Percentiles rank a stretch among this genome's conserved stretches.
These are phyloP conservation scores for Tenebrosternarchus preto DNA, from an alignment of 2,113 vertebrate species.

Conservation along the genomic window DNA sequence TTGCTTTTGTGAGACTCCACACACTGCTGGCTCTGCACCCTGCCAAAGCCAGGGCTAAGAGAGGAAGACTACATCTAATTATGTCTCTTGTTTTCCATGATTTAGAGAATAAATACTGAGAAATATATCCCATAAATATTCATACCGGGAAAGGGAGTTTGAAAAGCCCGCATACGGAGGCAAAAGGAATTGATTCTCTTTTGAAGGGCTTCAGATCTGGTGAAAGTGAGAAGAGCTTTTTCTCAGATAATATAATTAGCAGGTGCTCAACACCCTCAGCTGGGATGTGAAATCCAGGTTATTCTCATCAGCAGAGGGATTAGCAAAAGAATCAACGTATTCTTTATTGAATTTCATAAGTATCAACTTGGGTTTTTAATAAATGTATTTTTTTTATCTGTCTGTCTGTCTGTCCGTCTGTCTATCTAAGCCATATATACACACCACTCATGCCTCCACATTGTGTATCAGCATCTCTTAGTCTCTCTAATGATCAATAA, in stretches of 20 bases:
- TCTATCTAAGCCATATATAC: not conserved
- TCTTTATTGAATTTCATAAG: constrained; percentile 43
- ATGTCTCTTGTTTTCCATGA: constrained; percentile 67
- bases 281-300: constrained; percentile 50
- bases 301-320: constrained; percentile 19
- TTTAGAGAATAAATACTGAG: constrained; percentile 71
- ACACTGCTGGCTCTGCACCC: constrained; percentile 60
- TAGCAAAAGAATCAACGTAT: constrained; percentile 20
- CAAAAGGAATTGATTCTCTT: constrained; percentile 60
- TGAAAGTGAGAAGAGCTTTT: constrained; percentile 53
- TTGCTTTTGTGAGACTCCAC: constrained; percentile 49
- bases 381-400: too few species aligned
- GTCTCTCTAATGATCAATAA: constrained; percentile 42
- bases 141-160: constrained; percentile 61
- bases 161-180: constrained; percentile 39
- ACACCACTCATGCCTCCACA: not conserved
- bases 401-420: too few species aligned
- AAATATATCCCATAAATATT: constrained; percentile 70
- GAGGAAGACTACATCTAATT: constrained; percentile 72
- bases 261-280: constrained; percentile 55
- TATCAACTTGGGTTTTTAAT: not conserved
- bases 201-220: constrained; percentile 62
- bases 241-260: constrained; percentile 63
- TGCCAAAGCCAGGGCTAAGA: constrained; percentile 66
- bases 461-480: not conserved